These are phyloP conservation scores for Esperia sulphurella DNA, from an alignment of 2,888 invertebrate species.

Conservation along the genomic window DNA sequence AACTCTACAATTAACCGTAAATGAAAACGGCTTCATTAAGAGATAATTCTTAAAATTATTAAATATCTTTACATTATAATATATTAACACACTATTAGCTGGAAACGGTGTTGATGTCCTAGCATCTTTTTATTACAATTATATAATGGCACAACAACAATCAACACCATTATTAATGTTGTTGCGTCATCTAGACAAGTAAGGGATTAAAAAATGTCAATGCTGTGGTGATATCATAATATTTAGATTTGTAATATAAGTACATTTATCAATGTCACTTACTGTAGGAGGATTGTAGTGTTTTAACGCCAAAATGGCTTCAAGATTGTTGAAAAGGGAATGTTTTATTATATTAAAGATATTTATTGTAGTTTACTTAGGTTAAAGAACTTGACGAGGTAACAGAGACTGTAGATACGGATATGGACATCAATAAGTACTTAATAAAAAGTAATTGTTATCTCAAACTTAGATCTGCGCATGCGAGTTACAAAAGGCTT, in stretches of 20 bases:
- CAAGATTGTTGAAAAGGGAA: background rate
- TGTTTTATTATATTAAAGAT: background rate
- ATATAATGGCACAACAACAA: too few species aligned
- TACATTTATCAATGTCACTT: slow-evolving; percentile 2
- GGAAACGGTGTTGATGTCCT: background rate
- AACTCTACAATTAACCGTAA: too few species aligned
- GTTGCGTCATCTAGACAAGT: background rate
- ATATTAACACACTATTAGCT: background rate
- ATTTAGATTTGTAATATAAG: slow-evolving; percentile 41
- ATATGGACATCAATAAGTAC: too few species aligned
- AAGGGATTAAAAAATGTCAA: slow-evolving; percentile 32
- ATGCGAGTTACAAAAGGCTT: too few species aligned
- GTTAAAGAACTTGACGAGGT: background rate
- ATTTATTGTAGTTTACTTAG: background rate
- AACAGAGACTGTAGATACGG: too few species aligned
- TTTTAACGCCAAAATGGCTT: background rate
- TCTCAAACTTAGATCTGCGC: too few species aligned
- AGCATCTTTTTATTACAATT: background rate
- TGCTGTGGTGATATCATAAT: slow-evolving; percentile 61
- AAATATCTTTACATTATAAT: too few species aligned
- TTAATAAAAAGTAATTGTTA: too few species aligned
- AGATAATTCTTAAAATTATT: too few species aligned
- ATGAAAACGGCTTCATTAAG: too few species aligned
- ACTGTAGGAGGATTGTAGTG: background rate
- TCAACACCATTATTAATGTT: too few species aligned